These are phyloP conservation scores for Meloidogyne chitwoodi DNA, from an alignment of 1,140 invertebrate genomes.

Conservation along the genomic window DNA sequence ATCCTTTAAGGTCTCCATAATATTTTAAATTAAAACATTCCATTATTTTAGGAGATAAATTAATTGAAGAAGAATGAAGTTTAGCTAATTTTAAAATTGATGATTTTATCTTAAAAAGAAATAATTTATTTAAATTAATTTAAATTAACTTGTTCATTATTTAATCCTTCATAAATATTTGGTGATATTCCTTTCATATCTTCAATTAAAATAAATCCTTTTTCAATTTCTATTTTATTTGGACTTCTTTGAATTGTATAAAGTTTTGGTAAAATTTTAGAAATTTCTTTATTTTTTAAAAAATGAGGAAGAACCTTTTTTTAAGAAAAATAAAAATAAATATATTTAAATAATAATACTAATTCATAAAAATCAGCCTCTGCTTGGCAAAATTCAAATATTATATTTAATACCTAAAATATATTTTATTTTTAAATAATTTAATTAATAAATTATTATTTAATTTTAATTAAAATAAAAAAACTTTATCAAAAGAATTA, in stretches of 20 bases:
- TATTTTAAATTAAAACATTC: neutral
- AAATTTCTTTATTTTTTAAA: neutral
- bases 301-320: neutral
- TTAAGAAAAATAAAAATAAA: neutral
- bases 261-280: constrained; percentile 1
- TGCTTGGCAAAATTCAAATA: constrained; percentile 11
- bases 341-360: neutral
- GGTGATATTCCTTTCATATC: constrained; percentile 10
- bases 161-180: constrained; percentile 11
- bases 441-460: neutral
- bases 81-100: constrained; percentile 14
- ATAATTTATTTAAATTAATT: too few species aligned
- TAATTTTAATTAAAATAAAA: neutral
- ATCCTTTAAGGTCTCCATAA: constrained; percentile 2
- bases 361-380: constrained; percentile 12
- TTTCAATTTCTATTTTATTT: neutral
- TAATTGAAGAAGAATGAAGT: constrained; percentile 20
- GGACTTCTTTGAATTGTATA: constrained; percentile 1
- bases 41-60: neutral
- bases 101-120: constrained; percentile 14
- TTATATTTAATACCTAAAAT: neutral
- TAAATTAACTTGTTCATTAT: neutral
- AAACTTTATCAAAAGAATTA: neutral
- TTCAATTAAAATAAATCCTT: constrained; percentile 12
- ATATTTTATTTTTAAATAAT: too few species aligned